Conservation (phyloP, 2,888 invertebrate species). For the Scaeva pyrastri region DNA sequence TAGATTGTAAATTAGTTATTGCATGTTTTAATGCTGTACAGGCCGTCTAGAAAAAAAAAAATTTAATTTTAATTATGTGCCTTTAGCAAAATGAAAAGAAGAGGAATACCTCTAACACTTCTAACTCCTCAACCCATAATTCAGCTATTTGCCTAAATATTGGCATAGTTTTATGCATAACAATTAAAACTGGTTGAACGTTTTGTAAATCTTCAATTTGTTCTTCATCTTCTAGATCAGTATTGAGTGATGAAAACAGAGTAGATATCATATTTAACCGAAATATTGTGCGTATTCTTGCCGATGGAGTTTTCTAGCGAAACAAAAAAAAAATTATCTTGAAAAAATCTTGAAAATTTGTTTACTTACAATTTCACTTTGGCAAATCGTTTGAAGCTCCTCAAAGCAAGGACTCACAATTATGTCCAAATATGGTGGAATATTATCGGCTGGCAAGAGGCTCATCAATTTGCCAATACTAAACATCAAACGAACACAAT, state of each 20-base stretch:
- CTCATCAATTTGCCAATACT: constrained; percentile 90
- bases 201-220: constrained; percentile 80
- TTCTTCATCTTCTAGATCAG: constrained; percentile 83
- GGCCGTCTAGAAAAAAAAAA: constrained; percentile 86
- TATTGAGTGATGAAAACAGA: constrained; percentile 87
- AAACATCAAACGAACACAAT: constrained; percentile 90
- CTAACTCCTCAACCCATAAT: constrained; percentile 87
- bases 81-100: neutral
- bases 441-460: constrained; percentile 86
- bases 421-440: constrained; percentile 88
- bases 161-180: constrained; percentile 87
- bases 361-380: constrained; percentile 84
- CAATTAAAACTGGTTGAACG: constrained; percentile 86
- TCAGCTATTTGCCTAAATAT: constrained; percentile 86
- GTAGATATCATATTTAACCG: constrained; percentile 89
- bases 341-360: neutral
- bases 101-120: constrained; percentile 87
- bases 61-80: constrained; percentile 9
- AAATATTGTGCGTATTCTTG: constrained; percentile 85
- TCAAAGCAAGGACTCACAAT: constrained; percentile 88
- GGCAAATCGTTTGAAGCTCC: constrained; percentile 86
- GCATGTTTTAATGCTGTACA: constrained; percentile 90
- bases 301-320: constrained; percentile 84
- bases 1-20: constrained; percentile 89
- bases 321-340: constrained; percentile 16